Base-by-base conservation (phyloP, 2,888 invertebrate genomes). In the Suillia variegata region DNA sequence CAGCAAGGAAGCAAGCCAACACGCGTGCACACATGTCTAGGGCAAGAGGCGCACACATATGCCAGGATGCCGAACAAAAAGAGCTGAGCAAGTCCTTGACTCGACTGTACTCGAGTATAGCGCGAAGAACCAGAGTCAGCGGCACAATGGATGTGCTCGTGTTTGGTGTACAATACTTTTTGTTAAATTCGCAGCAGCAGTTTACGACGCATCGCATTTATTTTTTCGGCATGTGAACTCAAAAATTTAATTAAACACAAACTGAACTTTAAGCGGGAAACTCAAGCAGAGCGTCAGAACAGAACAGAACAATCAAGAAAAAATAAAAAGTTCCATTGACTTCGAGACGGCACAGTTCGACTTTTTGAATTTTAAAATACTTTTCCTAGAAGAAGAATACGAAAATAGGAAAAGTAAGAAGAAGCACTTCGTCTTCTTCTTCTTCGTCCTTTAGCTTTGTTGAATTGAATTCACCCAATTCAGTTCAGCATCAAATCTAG, bases 11-110 rank as follows among this genome's bases (percentile, higher is more conserved):
- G n/a, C n/a, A n/a, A n/a, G n/a, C n/a, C n/a, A n/a, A n/a, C n/a
- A n/a, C n/a, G n/a, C n/a, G n/a, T n/a, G n/a, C 26, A 59, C 21
- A 53, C 53, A 24, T 26, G 17, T 47, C 38, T 31, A 42, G n/a
- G n/a, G n/a, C n/a, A n/a, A n/a, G n/a, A n/a, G n/a, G n/a, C 22
- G 49, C 21, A 60, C 20, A 33, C 49, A 57, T 34, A 59, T 38
- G 38, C 38, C 17, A 6, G 18, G 17, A 45, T 4, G 45, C 18
- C 45, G n/a, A n/a, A n/a, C n/a, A n/a, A n/a, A n/a, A n/a, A n/a
- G n/a, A n/a, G n/a, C n/a, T 13, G 17, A 20, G 38, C 3, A 45
- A 45, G 45, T 20, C 38, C 38, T 38, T 38, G 38, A 10, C 15
- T 38, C 4, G 38, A n/a, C 13, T 38, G 6, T 31, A 12, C 31